Base-by-base conservation (phyloP, 1,140 invertebrate genomes). In the Chrysomallon squamiferum region DNA sequence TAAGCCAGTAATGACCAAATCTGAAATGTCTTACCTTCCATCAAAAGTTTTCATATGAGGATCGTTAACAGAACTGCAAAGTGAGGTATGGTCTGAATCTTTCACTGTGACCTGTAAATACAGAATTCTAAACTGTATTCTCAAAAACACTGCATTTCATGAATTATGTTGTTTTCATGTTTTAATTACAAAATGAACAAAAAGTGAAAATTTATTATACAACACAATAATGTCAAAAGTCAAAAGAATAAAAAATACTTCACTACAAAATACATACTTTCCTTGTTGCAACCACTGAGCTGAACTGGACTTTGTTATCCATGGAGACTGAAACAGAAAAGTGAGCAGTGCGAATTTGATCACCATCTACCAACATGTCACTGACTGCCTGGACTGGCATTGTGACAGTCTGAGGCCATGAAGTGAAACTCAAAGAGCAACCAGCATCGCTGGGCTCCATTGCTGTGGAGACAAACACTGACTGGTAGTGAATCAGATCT, bases 41-140 rank as follows among this genome's bases (percentile, higher is more conserved):
- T 81, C 77, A 71, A 79, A 81, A n/a, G 77, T 74, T 35, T 69
- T 76, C 15, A 79, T 79, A 41, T 81, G 79, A 30, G 79, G 79
- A 68, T 79, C 79, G 61, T 79, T 79, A 9, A 79, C 62, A 25
- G 79, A 79, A 25, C 57, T 62, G 64, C 79, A 81, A 2, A 66
- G 65, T 11, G 74, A 64, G 45, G 59, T 72, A 45, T 67, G 64
- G 54, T 79, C 77, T 43, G 60, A 60, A 65, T 81, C 69, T n/a
- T 70, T 67, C 15, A 74, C 65, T 27, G 49, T 59, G 11, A 77
- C 60, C 77, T 79, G 43, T 43, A 68, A 56, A 69, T 15, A 29
- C 18, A 60, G 64, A 69, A n/a, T n/a, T n/a, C n/a, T n/a, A n/a
- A n/a, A n/a, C n/a, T n/a, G n/a, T n/a, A n/a, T n/a, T n/a, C n/a